Percentiles rank a stretch among this genome's conserved stretches.
Evolutionary conservation across 1,140 invertebrate genomes (phyloP).

Genomic region (Wiebesia pumilae): DNA sequence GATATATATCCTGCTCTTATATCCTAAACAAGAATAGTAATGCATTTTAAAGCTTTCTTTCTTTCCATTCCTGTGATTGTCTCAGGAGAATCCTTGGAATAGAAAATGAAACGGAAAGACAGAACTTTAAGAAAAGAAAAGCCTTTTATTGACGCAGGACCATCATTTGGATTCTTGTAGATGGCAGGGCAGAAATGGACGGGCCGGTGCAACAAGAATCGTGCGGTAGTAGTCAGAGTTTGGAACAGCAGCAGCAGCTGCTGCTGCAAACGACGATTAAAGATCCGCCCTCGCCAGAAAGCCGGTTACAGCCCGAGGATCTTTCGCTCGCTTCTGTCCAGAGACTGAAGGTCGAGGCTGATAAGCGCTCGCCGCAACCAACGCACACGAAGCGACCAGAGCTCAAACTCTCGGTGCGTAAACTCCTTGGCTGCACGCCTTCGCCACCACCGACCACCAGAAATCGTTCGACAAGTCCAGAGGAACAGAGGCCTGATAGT

Average conservation of each 20-base stretch:
- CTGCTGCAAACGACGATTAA: constrained; percentile 27
- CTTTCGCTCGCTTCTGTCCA: constrained; percentile 59
- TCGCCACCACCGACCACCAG: constrained; percentile 63
- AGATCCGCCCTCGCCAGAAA: constrained; percentile 63
- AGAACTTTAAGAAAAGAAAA: neutral
- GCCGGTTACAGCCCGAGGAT: constrained; percentile 66
- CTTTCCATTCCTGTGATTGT: neutral
- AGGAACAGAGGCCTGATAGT: neutral
- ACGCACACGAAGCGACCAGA: constrained; percentile 64
- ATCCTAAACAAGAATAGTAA: too few species aligned
- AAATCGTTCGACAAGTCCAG: constrained; percentile 60
- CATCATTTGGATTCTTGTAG: constrained; percentile 44
- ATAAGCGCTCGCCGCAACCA: constrained; percentile 24
- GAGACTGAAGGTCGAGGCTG: constrained; percentile 57
- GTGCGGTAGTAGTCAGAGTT: neutral
- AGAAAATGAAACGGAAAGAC: neutral
- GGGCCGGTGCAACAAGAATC: constrained; percentile 53
- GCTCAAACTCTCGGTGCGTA: constrained; percentile 68
- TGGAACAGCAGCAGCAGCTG: constrained; percentile 13
- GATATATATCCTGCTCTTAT: too few species aligned
- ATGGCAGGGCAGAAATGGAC: constrained; percentile 57
- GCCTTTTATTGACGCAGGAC: neutral
- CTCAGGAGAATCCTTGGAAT: neutral
- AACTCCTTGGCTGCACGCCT: constrained; percentile 66
- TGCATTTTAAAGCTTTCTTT: too few species aligned